phyloP scores from a whole-genome alignment of 2,797 vertebrate genomes.

The Gambusia yucatana region DNA sequence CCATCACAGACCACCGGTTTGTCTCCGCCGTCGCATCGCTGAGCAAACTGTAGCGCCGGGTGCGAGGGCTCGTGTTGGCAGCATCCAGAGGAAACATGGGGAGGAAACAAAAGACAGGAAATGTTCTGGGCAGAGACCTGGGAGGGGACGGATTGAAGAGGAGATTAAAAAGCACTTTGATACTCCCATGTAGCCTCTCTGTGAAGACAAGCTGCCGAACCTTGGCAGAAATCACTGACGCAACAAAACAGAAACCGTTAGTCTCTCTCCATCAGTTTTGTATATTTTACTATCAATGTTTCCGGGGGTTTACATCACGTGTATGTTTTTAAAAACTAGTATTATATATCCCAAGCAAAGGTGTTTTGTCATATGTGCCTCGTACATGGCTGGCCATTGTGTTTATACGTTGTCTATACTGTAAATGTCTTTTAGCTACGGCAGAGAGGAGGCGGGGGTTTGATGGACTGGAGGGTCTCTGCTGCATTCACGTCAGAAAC shows the following conservation, averaged over 20 bases:
- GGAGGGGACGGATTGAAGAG: constrained; percentile 16
- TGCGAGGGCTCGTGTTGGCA: not conserved
- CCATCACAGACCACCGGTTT: not conserved
- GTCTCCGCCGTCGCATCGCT: constrained; percentile 27
- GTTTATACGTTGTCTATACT: constrained; percentile 57
- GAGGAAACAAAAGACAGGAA: constrained; percentile 56
- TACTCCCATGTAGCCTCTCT: constrained; percentile 52
- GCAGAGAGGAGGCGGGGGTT: not conserved
- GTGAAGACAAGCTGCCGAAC: constrained; percentile 47
- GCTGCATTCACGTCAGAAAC: constrained; percentile 27
- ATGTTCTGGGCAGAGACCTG: constrained; percentile 18
- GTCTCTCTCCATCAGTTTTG: constrained; percentile 28
- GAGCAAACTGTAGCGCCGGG: constrained; percentile 61
- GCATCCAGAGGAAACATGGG: constrained; percentile 15
- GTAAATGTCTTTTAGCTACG: constrained; percentile 35
- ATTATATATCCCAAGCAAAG: constrained; percentile 39
- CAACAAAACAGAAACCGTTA: constrained; percentile 27
- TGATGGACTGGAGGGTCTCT: constrained; percentile 6
- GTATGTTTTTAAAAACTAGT: constrained; percentile 35
- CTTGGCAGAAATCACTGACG: not conserved
- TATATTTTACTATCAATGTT: constrained; percentile 39
- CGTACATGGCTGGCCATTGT: constrained; percentile 56
- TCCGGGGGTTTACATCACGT: constrained; percentile 25
- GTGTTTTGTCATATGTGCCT: constrained; percentile 39
- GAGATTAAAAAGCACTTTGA: constrained; percentile 75